These are phyloP conservation scores for Passer montanus DNA, from an alignment of 2,113 vertebrate genomes.

Conservation along the genomic window DNA sequence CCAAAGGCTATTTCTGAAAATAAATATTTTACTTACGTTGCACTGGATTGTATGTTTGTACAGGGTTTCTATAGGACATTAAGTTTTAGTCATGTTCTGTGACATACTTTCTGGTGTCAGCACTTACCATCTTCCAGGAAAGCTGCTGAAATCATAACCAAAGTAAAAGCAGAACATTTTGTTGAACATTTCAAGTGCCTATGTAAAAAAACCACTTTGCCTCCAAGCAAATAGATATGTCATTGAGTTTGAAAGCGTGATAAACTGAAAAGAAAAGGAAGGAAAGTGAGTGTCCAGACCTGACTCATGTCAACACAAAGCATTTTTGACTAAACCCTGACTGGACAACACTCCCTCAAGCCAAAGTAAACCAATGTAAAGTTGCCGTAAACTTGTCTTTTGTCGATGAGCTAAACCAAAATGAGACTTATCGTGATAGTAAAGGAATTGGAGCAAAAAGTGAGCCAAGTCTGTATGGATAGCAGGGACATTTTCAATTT, in stretches of 20 bases:
- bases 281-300: neutral
- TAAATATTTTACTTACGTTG: neutral
- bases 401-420: slow-evolving; percentile 30
- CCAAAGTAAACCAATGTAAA: slow-evolving; percentile 58
- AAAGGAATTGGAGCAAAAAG: neutral
- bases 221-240: slow-evolving; percentile 4
- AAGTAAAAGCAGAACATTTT: neutral
- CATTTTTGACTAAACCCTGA: slow-evolving; percentile 29
- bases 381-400: slow-evolving; percentile 13
- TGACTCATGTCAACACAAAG: slow-evolving; percentile 51
- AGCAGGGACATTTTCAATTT: slow-evolving; percentile 15
- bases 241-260: slow-evolving; percentile 12
- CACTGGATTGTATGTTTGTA: neutral
- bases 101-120: neutral
- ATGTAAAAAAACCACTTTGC: neutral
- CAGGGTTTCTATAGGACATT: neutral
- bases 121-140: neutral
- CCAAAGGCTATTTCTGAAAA: neutral
- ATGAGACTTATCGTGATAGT: slow-evolving; percentile 3
- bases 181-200: slow-evolving; percentile 15
- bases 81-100: neutral
- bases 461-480: slow-evolving; percentile 17
- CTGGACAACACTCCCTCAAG: slow-evolving; percentile 30
- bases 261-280: slow-evolving; percentile 50
- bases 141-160: neutral